phyloP scores from a whole-genome alignment of 1,140 invertebrate genomes.

The Leptinotarsa texana region DNA sequence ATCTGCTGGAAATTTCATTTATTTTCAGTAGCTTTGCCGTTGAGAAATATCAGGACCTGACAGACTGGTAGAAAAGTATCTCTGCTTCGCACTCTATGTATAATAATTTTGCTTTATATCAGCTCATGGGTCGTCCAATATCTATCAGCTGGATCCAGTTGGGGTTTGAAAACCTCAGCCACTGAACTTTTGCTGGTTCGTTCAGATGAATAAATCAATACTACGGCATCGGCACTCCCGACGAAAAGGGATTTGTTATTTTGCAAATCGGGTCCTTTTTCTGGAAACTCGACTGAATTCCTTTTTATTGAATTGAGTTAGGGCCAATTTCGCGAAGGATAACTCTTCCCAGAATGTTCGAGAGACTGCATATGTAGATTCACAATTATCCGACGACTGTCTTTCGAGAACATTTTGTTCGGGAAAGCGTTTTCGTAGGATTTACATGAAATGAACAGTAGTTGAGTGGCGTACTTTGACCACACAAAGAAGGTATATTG shows the following conservation, averaged over 20 bases:
- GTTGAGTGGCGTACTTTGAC: neutral
- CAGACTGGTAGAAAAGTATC: no score
- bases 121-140: neutral
- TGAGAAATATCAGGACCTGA: no score
- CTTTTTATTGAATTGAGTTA: conserved; percentile 31
- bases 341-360: neutral
- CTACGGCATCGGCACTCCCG: conserved; percentile 4
- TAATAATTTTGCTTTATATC: neutral
- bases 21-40: no score
- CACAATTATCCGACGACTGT: neutral
- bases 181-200: conserved; percentile 19
- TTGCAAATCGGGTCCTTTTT: conserved; percentile 32
- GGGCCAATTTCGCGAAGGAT: conserved; percentile 12
- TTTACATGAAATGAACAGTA: neutral
- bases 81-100: neutral
- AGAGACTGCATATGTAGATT: conserved; percentile 6
- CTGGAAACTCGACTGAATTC: conserved; percentile 23
- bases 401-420: neutral
- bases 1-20: no score
- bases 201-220: conserved; percentile 31
- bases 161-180: neutral
- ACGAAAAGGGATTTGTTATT: conserved; percentile 33
- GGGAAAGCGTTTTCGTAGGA: neutral
- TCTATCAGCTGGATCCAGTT: neutral
- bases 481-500: no score